Conservation (phyloP, 2,113 vertebrate species). For the Athene cunicularia region DNA sequence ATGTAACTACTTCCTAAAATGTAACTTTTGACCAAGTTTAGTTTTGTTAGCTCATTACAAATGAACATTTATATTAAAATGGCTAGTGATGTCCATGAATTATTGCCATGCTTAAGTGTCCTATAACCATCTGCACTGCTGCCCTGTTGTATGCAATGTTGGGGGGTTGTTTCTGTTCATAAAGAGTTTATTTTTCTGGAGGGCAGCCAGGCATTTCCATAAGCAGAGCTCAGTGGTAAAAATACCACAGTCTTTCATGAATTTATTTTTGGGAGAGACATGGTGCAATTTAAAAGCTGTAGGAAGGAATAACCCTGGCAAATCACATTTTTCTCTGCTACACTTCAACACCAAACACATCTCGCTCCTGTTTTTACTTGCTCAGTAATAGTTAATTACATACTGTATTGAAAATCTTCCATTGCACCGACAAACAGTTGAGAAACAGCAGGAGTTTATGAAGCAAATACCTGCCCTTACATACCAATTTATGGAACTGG, state of each 20-base stretch:
- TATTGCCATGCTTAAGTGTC: background rate
- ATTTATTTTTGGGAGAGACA: background rate
- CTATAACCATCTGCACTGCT: background rate
- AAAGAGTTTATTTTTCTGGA: background rate
- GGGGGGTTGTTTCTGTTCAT: background rate
- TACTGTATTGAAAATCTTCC: background rate
- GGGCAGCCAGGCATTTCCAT: background rate
- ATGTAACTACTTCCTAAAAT: background rate
- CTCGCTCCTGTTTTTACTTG: background rate
- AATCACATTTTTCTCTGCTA: conserved; percentile 31
- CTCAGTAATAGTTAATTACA: conserved; percentile 34
- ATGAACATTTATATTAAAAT: background rate
- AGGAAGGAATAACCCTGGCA: conserved; percentile 27
- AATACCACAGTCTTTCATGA: background rate
- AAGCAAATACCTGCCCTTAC: conserved; percentile 24
- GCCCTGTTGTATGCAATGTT: background rate
- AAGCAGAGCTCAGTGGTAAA: background rate
- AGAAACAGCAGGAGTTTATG: conserved; percentile 42
- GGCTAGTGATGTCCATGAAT: background rate
- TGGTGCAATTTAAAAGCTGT: conserved; percentile 30
- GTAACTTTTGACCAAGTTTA: background rate
- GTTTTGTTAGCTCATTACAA: background rate
- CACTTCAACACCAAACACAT: background rate
- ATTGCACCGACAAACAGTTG: background rate
- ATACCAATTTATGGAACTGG: conserved; percentile 1